Evolutionary conservation across 2,888 invertebrate species (phyloP).

Genomic region (Luperina testacea): DNA sequence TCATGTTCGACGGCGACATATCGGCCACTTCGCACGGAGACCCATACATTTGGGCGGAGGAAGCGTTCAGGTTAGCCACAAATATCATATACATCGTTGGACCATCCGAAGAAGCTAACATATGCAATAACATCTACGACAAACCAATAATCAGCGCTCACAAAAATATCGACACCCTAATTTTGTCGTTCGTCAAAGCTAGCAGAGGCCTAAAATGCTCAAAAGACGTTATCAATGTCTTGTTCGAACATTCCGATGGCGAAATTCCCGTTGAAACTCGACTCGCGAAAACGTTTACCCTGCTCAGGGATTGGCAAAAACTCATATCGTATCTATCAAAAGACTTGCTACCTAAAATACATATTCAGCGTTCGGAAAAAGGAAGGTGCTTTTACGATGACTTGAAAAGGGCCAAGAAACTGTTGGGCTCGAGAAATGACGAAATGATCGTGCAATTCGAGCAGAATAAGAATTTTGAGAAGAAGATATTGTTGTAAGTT

Average conservation of each 20-base stretch:
- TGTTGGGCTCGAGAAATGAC: slow-evolving; percentile 77
- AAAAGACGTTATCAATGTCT: slow-evolving; percentile 81
- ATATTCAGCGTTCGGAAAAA: slow-evolving; percentile 82
- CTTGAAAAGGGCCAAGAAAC: slow-evolving; percentile 81
- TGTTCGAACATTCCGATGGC: slow-evolving; percentile 84
- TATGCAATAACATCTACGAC: slow-evolving; percentile 82
- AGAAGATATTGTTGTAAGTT: slow-evolving; percentile 79
- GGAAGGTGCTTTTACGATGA: slow-evolving; percentile 84
- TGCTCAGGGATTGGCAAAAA: slow-evolving; percentile 85
- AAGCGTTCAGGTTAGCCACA: slow-evolving; percentile 78
- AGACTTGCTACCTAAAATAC: slow-evolving; percentile 81
- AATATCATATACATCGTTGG: slow-evolving; percentile 84
- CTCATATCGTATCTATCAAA: slow-evolving; percentile 83
- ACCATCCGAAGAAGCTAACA: slow-evolving; percentile 78
- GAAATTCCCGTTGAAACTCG: slow-evolving; percentile 80
- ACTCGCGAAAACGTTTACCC: slow-evolving; percentile 75
- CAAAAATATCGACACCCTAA: slow-evolving; percentile 78
- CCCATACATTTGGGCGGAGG: slow-evolving; percentile 84
- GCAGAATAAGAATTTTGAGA: slow-evolving; percentile 69
- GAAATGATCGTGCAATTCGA: slow-evolving; percentile 76
- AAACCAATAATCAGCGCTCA: slow-evolving; percentile 82
- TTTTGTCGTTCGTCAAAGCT: slow-evolving; percentile 77
- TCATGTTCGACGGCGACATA: slow-evolving; percentile 84
- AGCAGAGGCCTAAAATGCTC: slow-evolving; percentile 68
- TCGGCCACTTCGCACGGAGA: slow-evolving; percentile 79